Base-by-base conservation (phyloP, 2,797 vertebrate genomes). In the Bovichtus diacanthus region DNA sequence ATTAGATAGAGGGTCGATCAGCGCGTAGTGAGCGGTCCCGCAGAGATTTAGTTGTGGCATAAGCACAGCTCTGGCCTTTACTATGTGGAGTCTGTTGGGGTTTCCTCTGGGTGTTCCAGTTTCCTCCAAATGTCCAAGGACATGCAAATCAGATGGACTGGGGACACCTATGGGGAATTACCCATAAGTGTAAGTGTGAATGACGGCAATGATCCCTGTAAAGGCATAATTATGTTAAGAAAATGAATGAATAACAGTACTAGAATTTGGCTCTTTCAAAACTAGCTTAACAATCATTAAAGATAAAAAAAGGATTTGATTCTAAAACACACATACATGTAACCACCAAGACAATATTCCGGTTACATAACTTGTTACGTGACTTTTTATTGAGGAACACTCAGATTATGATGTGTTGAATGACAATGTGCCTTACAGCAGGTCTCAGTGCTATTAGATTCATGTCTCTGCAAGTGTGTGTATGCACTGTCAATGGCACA, bases 401-500 rank as follows among this genome's bases (percentile, higher is more conserved):
- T 1, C 4, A 46, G 16, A 76, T 60, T 13, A 36, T 13, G 66
- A 77, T 59, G 36, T 83, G 25, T 60, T 51, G 74, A 83, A 72
- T 36, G 9, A 54, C 41, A 60, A 67, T 29, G 23, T 72, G 55
- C 55, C 66, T 73, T 8, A 23, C 25, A 66, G 56, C 56, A 47
- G 13, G 58, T 80, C 69, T 56, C 66, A 29, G 51, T 53, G 74
- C 77, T 76, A 12, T 87, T 81, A 66, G 44, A 87, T 70, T 51
- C 34, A 66, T 76, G 79, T 64, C 46, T 83, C 65, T 71, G 74
- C 81, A 59, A 71, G 72, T 55, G 65, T 58, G 53, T 51, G 55
- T 44, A 19, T 74, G 64, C 73, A 70, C 78, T 81, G 76, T 78
- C 89, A 84, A 81, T 76, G 82, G 64, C 67, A 78, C 43, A 71